A percentile compares a stretch with the other conserved stretches of the same genome.
These are phyloP conservation scores for Helarctos malayanus DNA, from an alignment of 2,797 vertebrate species.

Conservation along the genomic window DNA sequence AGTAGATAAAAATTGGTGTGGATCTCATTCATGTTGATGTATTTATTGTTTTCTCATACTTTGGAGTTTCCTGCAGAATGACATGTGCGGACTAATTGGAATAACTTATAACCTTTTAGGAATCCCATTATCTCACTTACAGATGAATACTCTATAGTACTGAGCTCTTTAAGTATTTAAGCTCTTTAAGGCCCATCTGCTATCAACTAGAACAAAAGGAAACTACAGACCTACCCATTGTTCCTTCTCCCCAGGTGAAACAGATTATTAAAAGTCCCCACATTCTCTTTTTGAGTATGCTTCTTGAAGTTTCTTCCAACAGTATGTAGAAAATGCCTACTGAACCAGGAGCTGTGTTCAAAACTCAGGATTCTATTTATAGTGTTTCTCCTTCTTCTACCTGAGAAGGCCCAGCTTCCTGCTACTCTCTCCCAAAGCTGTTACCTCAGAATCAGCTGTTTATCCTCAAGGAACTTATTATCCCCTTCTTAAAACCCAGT, in stretches of 20 bases:
- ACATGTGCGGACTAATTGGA: slow-evolving; percentile 19
- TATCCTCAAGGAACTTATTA: background rate
- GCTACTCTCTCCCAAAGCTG: background rate
- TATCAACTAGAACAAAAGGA: background rate
- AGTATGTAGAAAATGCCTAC: background rate
- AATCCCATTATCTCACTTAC: background rate
- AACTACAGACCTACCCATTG: background rate
- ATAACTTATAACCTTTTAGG: slow-evolving; percentile 36
- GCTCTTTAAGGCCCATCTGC: background rate
- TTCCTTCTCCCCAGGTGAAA: background rate
- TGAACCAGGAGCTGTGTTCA: background rate
- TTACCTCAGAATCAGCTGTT: background rate
- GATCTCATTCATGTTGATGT: background rate
- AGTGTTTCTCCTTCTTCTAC: background rate
- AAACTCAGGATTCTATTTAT: background rate
- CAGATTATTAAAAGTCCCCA: background rate
- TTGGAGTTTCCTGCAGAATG: background rate
- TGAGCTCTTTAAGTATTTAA: background rate
- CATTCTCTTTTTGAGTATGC: background rate
- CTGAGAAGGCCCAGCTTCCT: background rate
- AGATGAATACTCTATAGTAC: background rate
- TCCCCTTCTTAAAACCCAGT: background rate
- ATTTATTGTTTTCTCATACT: slow-evolving; percentile 53
- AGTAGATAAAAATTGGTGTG: background rate
- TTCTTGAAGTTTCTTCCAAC: background rate